Evolutionary conservation across 2,113 vertebrate species (phyloP).

Genomic region (Noctilio leporinus): DNA sequence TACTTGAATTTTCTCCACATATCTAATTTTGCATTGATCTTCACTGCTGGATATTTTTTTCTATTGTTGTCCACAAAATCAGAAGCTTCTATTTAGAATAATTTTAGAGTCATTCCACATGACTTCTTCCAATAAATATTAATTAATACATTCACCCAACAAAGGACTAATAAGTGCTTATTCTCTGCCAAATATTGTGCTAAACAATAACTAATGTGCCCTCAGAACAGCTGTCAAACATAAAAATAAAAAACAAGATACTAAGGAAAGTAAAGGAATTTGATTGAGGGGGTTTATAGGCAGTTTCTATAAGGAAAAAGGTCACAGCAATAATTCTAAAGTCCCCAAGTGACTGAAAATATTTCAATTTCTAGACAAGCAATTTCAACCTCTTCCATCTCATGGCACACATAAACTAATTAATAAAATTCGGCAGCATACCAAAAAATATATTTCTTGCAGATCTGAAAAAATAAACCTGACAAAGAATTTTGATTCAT

Average conservation of each 20-base stretch:
- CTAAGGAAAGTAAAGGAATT: neutral
- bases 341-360: neutral
- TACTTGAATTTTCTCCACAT: neutral
- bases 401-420: too few relatives aligned
- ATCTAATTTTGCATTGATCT: neutral
- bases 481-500: too few relatives aligned
- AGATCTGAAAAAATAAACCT: too few relatives aligned
- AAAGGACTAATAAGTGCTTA: neutral
- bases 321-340: neutral
- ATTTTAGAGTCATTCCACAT: neutral
- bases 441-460: too few relatives aligned
- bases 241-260: neutral
- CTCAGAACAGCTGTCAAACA: neutral
- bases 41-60: neutral
- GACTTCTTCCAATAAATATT: neutral
- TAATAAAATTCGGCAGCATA: too few relatives aligned
- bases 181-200: neutral
- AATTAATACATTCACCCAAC: neutral
- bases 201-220: neutral
- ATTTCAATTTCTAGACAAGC: neutral
- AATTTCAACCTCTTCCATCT: too few relatives aligned
- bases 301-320: neutral
- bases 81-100: neutral
- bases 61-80: neutral
- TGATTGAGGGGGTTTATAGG: neutral